phyloP scores from a whole-genome alignment of 2,888 invertebrate species.

The Pachycephus smyrnensis region DNA sequence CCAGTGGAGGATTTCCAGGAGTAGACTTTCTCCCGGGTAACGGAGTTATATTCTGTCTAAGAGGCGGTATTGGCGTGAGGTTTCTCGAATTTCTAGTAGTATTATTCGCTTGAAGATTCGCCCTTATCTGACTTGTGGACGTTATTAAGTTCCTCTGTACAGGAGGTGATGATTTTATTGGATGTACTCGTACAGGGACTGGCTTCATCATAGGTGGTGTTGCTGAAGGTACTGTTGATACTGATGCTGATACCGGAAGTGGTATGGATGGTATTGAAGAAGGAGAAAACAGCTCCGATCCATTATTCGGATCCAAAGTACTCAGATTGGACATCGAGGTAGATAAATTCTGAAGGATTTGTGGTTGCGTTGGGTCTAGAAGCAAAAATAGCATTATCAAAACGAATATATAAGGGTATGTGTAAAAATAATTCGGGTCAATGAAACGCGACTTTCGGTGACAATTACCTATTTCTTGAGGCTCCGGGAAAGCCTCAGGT shows the following conservation, averaged over 20 bases:
- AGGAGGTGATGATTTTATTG: slow-evolving; percentile 61
- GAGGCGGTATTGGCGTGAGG: slow-evolving; percentile 61
- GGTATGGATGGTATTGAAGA: slow-evolving; percentile 40
- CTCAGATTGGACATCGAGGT: slow-evolving; percentile 60
- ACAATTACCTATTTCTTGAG: slow-evolving; percentile 60
- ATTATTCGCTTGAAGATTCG: slow-evolving; percentile 57
- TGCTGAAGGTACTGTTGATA: slow-evolving; percentile 38
- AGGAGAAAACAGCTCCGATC: slow-evolving; percentile 43
- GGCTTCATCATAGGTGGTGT: slow-evolving; percentile 49
- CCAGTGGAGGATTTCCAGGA: slow-evolving; percentile 46
- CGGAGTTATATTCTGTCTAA: slow-evolving; percentile 60
- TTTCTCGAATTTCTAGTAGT: slow-evolving; percentile 54
- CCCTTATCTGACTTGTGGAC: slow-evolving; percentile 61
- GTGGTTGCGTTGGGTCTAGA: slow-evolving; percentile 69
- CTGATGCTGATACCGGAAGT: slow-evolving; percentile 35
- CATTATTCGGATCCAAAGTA: slow-evolving; percentile 33
- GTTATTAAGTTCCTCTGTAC: slow-evolving; percentile 59
- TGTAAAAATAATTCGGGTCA: not conserved
- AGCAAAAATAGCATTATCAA: slow-evolving; percentile 21
- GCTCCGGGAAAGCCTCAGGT: slow-evolving; percentile 69
- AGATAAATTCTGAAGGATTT: slow-evolving; percentile 65
- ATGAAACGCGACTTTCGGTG: slow-evolving; percentile 4
- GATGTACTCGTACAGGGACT: slow-evolving; percentile 60
- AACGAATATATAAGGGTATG: no score
- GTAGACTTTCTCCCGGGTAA: slow-evolving; percentile 51